Evolutionary conservation across 1,140 invertebrate species (phyloP).

Genomic region (Drosophila grimshawi): DNA sequence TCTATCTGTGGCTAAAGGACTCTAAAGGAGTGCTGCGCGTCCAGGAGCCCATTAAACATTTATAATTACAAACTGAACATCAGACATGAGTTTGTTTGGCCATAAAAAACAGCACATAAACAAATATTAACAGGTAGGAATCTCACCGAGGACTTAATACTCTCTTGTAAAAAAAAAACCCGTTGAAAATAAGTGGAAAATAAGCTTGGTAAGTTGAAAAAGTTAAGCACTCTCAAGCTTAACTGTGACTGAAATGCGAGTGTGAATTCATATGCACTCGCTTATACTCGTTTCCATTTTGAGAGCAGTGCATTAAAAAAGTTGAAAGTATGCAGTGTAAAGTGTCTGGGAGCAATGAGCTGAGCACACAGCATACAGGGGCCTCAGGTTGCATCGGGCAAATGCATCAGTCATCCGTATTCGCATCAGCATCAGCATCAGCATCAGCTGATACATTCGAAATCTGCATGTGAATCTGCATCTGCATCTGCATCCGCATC

Average conservation of each 20-base stretch:
- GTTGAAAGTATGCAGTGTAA: constrained; percentile 71
- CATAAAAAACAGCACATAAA: neutral
- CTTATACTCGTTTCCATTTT: too few relatives aligned
- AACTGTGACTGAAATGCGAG: too few relatives aligned
- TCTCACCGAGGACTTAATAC: neutral
- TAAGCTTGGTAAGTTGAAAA: too few relatives aligned
- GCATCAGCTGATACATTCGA: constrained; percentile 16
- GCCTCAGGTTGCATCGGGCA: constrained; percentile 21
- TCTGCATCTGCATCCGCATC: constrained; percentile 25
- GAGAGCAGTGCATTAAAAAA: constrained; percentile 47
- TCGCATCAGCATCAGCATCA: constrained; percentile 10
- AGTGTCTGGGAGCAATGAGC: constrained; percentile 46
- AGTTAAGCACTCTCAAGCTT: too few relatives aligned
- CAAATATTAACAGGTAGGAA: neutral
- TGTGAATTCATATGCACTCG: too few relatives aligned
- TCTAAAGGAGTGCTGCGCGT: neutral
- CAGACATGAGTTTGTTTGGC: constrained; percentile 14
- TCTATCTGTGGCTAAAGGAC: neutral
- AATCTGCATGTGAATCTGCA: neutral
- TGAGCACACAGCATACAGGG: constrained; percentile 30
- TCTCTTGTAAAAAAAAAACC: neutral
- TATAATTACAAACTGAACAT: constrained; percentile 68
- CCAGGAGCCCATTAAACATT: constrained; percentile 67
- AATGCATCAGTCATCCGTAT: constrained; percentile 13
- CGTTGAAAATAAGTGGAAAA: constrained; percentile 21